Evolutionary conservation across 2,888 invertebrate species (phyloP).

Genomic region (Drosophila anceps): DNA sequence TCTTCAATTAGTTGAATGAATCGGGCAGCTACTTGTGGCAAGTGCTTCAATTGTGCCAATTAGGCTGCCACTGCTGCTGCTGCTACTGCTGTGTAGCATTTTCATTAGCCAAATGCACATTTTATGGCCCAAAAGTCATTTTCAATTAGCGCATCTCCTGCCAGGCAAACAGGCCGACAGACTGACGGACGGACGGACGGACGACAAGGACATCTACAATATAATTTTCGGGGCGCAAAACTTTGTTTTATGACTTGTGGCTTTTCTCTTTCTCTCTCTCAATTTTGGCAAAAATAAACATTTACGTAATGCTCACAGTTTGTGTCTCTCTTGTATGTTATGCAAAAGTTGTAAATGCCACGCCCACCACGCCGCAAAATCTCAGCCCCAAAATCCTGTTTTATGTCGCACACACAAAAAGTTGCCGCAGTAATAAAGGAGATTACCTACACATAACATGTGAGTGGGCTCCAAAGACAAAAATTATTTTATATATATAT

Average conservation of each 20-base stretch:
- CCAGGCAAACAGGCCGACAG: conserved; percentile 16
- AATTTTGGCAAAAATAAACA: conserved; percentile 64
- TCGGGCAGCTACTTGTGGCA: conserved; percentile 19
- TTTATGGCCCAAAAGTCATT: conserved; percentile 50
- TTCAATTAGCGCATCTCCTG: conserved; percentile 67
- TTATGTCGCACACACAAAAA: conserved; percentile 68
- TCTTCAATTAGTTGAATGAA: conserved; percentile 36
- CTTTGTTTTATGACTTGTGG: conserved; percentile 76
- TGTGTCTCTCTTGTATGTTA: conserved; percentile 57
- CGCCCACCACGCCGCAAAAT: conserved; percentile 15
- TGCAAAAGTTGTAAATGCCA: conserved; percentile 74
- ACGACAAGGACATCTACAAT: conserved; percentile 41
- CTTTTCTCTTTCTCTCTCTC: conserved; percentile 40
- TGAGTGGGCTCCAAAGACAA: conserved; percentile 54
- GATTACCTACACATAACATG: conserved; percentile 78
- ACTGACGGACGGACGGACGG: background rate
- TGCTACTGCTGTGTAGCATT: conserved; percentile 29
- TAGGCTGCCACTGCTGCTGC: conserved; percentile 15
- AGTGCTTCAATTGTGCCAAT: conserved; percentile 55
- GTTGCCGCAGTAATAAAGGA: conserved; percentile 81
- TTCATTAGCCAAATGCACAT: conserved; percentile 51
- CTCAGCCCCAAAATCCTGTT: conserved; percentile 64
- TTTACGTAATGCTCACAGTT: conserved; percentile 73
- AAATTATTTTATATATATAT: conserved; percentile 54
- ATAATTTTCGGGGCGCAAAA: conserved; percentile 67